phyloP scores from a whole-genome alignment of 2,113 vertebrate species.

The Struthidea cinerea region DNA sequence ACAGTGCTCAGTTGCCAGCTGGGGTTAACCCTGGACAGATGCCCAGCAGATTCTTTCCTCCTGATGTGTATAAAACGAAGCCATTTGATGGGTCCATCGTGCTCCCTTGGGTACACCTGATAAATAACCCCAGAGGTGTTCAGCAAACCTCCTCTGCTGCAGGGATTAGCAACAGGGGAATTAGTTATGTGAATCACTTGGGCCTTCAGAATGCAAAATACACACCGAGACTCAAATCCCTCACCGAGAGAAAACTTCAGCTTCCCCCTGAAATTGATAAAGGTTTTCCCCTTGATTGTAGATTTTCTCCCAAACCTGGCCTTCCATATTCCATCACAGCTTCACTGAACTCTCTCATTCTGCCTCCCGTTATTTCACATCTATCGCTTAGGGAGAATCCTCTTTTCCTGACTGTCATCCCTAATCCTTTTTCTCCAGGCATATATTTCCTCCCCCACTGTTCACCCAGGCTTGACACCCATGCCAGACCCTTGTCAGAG shows the following conservation, averaged over 20 bases:
- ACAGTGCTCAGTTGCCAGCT: neutral
- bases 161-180: neutral
- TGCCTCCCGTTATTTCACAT: neutral
- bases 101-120: neutral
- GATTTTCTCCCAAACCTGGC: neutral
- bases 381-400: neutral
- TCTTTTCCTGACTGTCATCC: neutral
- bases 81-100: neutral
- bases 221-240: neutral
- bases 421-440: neutral
- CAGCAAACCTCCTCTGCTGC: neutral
- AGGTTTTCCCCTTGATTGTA: neutral
- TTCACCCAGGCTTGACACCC: neutral
- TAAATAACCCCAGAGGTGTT: neutral
- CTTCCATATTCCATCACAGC: neutral
- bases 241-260: neutral
- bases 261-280: neutral
- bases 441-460: neutral
- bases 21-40: neutral
- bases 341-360: neutral
- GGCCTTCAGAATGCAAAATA: neutral
- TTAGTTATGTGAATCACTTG: neutral
- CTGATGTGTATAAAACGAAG: neutral
- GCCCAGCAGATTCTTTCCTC: neutral
- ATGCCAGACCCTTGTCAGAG: neutral